phyloP scores from a whole-genome alignment of 1,140 invertebrate species.

The Epicauta chinensis region DNA sequence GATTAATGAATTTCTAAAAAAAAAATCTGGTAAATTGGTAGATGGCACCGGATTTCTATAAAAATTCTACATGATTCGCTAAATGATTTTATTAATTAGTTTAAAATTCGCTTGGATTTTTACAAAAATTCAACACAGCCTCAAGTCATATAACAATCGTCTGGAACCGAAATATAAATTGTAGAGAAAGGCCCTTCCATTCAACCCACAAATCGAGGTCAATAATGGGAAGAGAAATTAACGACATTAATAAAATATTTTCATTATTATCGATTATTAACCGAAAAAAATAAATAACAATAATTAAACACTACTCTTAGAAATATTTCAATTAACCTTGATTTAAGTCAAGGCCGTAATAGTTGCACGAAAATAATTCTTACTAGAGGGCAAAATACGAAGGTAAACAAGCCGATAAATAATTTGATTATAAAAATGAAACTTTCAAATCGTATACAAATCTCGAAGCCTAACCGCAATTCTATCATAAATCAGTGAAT shows the following conservation, averaged over 20 bases:
- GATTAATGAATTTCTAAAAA: neutral
- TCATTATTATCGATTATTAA: neutral
- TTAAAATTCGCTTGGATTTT: no score
- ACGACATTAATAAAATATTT: neutral
- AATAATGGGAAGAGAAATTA: conserved; percentile 10
- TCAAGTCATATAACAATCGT: no score
- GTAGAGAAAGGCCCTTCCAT: conserved; percentile 5
- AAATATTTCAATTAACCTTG: neutral
- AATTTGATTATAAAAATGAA: no score
- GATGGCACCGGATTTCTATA: neutral
- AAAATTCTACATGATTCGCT: neutral
- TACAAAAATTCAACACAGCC: no score
- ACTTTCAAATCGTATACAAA: no score
- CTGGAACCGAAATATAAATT: no score
- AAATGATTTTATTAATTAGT: neutral
- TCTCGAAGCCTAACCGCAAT: no score
- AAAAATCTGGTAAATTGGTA: neutral
- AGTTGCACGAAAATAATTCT: neutral
- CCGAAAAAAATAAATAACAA: neutral
- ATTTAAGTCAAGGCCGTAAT: neutral
- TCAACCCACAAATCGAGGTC: conserved; percentile 1
- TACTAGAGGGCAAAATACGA: neutral
- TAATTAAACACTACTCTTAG: neutral
- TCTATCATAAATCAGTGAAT: no score
- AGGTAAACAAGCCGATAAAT: neutral